Evolutionary conservation across 2,113 vertebrate species (phyloP), one percentile per base, ranked within the genome.

Genomic region (Gorsachius goisagi): DNA sequence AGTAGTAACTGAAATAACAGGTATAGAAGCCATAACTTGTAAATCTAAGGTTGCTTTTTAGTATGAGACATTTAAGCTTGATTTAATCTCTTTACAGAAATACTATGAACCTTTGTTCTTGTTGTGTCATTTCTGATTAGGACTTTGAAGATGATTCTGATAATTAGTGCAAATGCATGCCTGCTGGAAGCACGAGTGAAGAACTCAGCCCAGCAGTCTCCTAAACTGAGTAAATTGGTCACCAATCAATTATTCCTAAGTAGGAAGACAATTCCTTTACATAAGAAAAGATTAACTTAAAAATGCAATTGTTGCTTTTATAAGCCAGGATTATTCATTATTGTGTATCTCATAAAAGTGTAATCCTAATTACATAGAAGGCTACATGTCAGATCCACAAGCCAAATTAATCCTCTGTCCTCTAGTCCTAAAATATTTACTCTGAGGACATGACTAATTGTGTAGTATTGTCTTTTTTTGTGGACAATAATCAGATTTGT

Each of bases 281-380:
- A 69, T 93, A 77, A 95, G 68, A 91, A 88, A 80, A 89, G 78
- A 86, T 55, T 81, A 2, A 74, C 76, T 26, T 74, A 82, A 88
- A 90, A 93, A 88, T 73, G 45, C 52, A 95, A 88, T 66, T 82
- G 37, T 81, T 75, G 35, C 71, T 84, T 87, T 93, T 88, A 88
- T 81, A 94, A 90, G 2, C 22, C 32, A 92, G 64, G 64, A 81
- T 93, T 94, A 84, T 75, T 95, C 56, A 69, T 89, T 72, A 63
- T 50, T 84, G 82, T 71, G 17, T 45, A 66, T 71, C 39, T 96
- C 49, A 81, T 71, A 91, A 79, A 83, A 33, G 12, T 92, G 21
- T 93, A 93, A 91, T 92, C 60, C 79, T 92, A 84, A 85, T 82
- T 91, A 73, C 26, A 74, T 19, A 80, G 63, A 79, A 80, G 18